These are phyloP conservation scores for Monopterus albus DNA, from an alignment of 2,113 vertebrate species.

Conservation along the genomic window DNA sequence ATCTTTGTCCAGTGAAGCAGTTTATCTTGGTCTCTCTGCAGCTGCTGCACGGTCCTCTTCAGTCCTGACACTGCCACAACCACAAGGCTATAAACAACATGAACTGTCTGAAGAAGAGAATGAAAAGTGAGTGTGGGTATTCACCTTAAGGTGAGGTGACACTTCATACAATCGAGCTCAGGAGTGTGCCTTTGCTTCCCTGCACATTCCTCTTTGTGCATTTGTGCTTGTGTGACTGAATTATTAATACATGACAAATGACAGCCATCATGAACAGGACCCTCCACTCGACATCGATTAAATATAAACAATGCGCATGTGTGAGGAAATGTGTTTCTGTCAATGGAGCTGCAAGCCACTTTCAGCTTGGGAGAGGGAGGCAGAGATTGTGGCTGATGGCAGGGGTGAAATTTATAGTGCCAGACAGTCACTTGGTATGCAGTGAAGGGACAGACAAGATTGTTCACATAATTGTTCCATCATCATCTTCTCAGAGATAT, in stretches of 20 bases:
- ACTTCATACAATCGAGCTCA: constrained; percentile 19
- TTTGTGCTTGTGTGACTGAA: constrained; percentile 63
- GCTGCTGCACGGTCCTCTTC: not conserved
- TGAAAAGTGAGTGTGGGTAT: constrained; percentile 28
- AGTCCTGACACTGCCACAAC: constrained; percentile 9
- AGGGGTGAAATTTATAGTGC: constrained; percentile 53
- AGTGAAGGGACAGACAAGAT: constrained; percentile 42
- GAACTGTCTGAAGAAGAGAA: constrained; percentile 38
- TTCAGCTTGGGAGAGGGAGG: constrained; percentile 38
- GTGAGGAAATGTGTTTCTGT: constrained; percentile 69
- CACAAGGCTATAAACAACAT: constrained; percentile 27
- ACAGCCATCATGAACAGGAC: constrained; percentile 70
- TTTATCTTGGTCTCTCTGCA: not conserved
- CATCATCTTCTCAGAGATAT: constrained; percentile 59
- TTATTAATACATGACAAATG: constrained; percentile 83
- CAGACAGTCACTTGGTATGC: constrained; percentile 60
- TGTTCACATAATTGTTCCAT: constrained; percentile 66
- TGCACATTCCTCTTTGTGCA: constrained; percentile 6
- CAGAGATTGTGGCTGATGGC: constrained; percentile 47
- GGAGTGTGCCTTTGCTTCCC: constrained; percentile 1
- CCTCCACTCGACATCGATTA: constrained; percentile 71
- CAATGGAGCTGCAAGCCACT: constrained; percentile 35
- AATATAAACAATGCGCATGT: constrained; percentile 71
- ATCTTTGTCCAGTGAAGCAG: not conserved
- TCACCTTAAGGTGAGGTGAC: constrained; percentile 50